Evolutionary conservation across 2,888 invertebrate species (phyloP).

Genomic region (Stenurella melanura): DNA sequence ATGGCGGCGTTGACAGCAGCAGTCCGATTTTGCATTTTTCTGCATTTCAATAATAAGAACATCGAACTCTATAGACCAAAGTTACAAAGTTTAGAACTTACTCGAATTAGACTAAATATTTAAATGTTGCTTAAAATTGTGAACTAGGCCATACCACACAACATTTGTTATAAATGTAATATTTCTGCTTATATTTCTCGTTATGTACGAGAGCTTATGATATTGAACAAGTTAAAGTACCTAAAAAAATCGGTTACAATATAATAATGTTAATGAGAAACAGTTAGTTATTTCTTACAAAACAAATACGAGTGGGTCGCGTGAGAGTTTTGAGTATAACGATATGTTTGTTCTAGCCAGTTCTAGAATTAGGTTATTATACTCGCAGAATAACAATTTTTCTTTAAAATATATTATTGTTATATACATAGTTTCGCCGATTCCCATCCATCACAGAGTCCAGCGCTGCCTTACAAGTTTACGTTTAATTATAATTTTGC

Average conservation of each 20-base stretch:
- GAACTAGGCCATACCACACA: no score
- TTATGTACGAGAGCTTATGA: no score
- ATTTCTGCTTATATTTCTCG: no score
- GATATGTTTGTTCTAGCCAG: conserved; percentile 19
- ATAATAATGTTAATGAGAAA: background rate
- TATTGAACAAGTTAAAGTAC: no score
- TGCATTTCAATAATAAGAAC: no score
- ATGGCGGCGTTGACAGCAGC: no score
- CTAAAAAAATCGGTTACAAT: background rate
- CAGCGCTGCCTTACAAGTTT: background rate
- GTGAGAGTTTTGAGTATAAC: background rate
- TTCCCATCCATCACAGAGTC: conserved; percentile 4
- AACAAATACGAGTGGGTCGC: background rate
- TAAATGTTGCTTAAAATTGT: no score
- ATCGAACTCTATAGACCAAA: no score
- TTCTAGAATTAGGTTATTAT: conserved; percentile 15
- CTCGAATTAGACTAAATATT: no score
- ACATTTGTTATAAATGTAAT: no score
- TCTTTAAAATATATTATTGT: conserved; percentile 5
- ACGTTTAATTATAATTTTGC: background rate
- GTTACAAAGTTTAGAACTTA: no score
- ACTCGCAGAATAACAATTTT: conserved; percentile 26
- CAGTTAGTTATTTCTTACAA: background rate
- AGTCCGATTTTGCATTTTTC: no score
- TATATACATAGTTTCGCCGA: background rate